Evolutionary conservation across 2,888 invertebrate genomes (phyloP).

Genomic region (Scaptomyza cyrtandrae): DNA sequence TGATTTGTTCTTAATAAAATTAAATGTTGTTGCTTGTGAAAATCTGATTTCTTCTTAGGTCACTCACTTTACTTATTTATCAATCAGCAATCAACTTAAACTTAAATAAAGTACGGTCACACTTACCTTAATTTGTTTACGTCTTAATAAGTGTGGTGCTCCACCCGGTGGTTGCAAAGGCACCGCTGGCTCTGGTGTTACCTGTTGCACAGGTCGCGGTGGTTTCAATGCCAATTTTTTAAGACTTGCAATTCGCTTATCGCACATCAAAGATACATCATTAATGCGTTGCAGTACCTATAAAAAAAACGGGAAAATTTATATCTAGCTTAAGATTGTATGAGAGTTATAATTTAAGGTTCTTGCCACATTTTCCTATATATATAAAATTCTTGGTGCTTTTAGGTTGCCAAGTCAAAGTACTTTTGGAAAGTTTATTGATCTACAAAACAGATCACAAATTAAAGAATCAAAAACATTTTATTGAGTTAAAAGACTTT

Average conservation of each 20-base stretch:
- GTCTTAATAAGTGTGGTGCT: conserved; percentile 85
- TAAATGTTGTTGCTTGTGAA: too few relatives aligned
- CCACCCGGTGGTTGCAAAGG: conserved; percentile 87
- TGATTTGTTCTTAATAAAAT: too few relatives aligned
- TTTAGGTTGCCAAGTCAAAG: not conserved
- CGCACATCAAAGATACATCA: conserved; percentile 97
- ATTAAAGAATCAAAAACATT: conserved; percentile 5
- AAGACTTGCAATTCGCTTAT: conserved; percentile 90
- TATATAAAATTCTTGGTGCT: not conserved
- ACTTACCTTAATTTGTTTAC: conserved; percentile 82
- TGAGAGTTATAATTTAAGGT: not conserved
- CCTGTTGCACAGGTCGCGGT: conserved; percentile 91
- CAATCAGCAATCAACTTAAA: too few relatives aligned
- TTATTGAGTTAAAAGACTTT: conserved; percentile 14
- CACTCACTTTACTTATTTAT: too few relatives aligned
- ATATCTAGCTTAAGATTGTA: not conserved
- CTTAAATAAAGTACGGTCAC: not conserved
- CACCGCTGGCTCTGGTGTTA: conserved; percentile 90
- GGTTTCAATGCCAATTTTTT: conserved; percentile 90
- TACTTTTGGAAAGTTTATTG: conserved; percentile 23
- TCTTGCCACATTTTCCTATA: not conserved
- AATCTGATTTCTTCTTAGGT: too few relatives aligned
- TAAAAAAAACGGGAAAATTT: not conserved
- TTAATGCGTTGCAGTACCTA: conserved; percentile 96
- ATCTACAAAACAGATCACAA: conserved; percentile 18